These are phyloP conservation scores for Tipula lateralis DNA, from an alignment of 2,888 invertebrate genomes.

Conservation along the genomic window DNA sequence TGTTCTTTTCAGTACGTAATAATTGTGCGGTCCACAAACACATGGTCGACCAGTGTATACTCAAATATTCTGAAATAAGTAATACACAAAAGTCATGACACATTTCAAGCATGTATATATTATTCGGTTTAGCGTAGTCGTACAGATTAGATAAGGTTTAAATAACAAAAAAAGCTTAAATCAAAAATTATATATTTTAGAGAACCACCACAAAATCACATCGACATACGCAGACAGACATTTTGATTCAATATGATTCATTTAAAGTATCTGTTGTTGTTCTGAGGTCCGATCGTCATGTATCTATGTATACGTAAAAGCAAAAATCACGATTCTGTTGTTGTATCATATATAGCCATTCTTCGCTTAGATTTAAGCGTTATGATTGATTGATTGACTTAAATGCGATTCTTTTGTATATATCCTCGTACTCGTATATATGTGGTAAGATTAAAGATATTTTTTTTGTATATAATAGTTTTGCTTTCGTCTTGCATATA, in stretches of 20 bases:
- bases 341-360: neutral
- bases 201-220: neutral
- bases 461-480: neutral
- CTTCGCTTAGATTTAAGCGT: neutral
- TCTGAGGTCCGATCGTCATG: no score
- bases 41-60: neutral
- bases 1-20: no score
- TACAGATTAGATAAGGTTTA: neutral
- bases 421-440: no score
- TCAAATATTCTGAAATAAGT: neutral
- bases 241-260: constrained; percentile 19
- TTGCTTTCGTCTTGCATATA: neutral
- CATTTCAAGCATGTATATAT: neutral
- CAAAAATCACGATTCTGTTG: neutral
- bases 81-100: neutral
- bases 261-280: neutral
- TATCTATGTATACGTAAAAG: neutral
- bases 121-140: neutral
- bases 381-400: constrained; percentile 28
- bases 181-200: neutral
- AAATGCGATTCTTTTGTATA: constrained; percentile 25
- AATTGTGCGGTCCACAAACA: neutral
- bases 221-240: neutral
- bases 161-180: no score
- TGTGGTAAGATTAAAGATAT: constrained; percentile 2